phyloP scores from a whole-genome alignment of 2,113 vertebrate genomes.

The Heterotilapia buettikoferi region DNA sequence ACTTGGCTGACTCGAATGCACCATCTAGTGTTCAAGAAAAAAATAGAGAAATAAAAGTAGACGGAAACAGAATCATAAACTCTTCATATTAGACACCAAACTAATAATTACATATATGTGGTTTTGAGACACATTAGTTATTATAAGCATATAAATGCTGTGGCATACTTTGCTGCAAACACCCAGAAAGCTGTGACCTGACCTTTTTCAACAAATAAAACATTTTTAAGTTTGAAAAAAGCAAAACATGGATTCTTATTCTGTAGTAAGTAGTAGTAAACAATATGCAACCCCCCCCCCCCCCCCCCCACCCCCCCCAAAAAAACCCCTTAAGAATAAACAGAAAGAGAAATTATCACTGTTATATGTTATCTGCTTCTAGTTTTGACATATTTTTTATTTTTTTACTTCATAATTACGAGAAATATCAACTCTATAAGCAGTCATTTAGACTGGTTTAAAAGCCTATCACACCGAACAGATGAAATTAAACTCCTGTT shows the following conservation, averaged over 20 bases:
- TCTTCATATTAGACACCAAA: neutral
- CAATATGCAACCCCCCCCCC: neutral
- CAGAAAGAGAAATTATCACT: neutral
- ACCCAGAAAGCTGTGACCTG: neutral
- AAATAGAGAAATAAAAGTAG: fast-evolving
- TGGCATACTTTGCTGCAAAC: neutral
- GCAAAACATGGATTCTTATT: neutral
- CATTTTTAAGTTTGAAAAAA: neutral
- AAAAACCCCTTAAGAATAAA: neutral
- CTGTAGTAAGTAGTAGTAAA: neutral
- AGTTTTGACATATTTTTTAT: neutral
- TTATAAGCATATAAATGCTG: neutral
- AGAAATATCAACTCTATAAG: neutral
- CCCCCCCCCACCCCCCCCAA: too few species aligned
- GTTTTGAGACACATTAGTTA: neutral
- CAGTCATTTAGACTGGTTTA: neutral
- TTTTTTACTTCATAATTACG: fast-evolving
- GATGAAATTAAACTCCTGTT: neutral
- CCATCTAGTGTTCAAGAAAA: neutral
- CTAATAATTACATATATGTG: neutral
- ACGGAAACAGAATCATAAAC: fast-evolving
- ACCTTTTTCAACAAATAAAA: neutral
- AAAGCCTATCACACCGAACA: neutral
- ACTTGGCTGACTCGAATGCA: neutral
- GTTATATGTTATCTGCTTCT: neutral